phyloP scores from a whole-genome alignment of 1,140 invertebrate species.

The Asobara japonica region DNA sequence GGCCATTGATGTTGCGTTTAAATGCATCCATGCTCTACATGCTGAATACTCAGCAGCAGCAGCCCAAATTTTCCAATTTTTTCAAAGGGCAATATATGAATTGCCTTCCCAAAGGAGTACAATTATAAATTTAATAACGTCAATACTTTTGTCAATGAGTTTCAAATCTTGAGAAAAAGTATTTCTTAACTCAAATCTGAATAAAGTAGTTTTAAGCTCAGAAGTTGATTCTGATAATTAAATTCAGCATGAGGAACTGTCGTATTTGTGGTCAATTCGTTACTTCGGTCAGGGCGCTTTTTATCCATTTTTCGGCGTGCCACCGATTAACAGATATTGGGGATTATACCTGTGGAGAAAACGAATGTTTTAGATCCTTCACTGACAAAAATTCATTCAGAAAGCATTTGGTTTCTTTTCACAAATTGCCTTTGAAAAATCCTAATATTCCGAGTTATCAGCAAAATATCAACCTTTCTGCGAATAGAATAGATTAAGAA shows the following conservation, averaged over 20 bases:
- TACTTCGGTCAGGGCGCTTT: no score
- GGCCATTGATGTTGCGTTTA: slow-evolving; percentile 27
- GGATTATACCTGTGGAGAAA: not conserved
- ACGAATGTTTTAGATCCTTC: not conserved
- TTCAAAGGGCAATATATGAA: slow-evolving; percentile 24
- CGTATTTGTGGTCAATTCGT: no score
- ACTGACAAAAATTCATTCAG: not conserved
- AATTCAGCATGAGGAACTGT: no score
- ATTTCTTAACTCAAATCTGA: no score
- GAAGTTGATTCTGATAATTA: no score
- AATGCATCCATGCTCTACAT: slow-evolving; percentile 24
- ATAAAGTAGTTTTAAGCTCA: no score
- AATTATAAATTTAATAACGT: slow-evolving; percentile 15
- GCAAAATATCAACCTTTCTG: no score
- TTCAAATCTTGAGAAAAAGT: no score
- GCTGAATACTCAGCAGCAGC: slow-evolving; percentile 23
- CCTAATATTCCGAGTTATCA: not conserved
- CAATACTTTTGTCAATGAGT: slow-evolving; percentile 14
- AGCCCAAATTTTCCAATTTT: slow-evolving; percentile 17
- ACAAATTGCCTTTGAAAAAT: not conserved
- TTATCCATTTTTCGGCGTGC: no score
- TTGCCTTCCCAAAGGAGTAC: slow-evolving; percentile 13
- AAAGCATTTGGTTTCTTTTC: not conserved
- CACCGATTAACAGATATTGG: no score
- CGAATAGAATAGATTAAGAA: no score